Percentiles rank a stretch among this genome's conserved stretches.
phyloP scores from a whole-genome alignment of 1,140 invertebrate genomes.

The Stenopsyche tienmushanensis region DNA sequence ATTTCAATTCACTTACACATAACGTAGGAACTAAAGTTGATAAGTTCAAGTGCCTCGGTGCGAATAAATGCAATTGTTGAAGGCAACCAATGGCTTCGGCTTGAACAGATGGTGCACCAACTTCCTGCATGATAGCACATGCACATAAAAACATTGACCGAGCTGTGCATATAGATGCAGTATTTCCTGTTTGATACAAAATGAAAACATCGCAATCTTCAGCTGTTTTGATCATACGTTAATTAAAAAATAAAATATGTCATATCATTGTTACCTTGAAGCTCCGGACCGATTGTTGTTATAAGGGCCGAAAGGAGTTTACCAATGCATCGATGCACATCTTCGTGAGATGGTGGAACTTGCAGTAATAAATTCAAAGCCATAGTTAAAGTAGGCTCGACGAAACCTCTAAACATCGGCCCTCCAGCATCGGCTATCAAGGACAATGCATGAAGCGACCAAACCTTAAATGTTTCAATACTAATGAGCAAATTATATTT shows the following conservation, averaged over 20 bases:
- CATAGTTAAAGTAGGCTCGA: constrained; percentile 89
- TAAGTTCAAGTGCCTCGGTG: constrained; percentile 90
- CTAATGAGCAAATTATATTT: constrained; percentile 13
- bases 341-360: constrained; percentile 85
- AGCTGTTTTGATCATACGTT: constrained; percentile 24
- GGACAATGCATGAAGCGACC: constrained; percentile 93
- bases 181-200: constrained; percentile 58
- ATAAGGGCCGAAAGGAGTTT: constrained; percentile 92
- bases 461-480: too few relatives aligned
- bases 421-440: constrained; percentile 97
- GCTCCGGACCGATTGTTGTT: constrained; percentile 96
- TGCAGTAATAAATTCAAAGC: constrained; percentile 86
- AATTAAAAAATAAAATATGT: not conserved
- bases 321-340: constrained; percentile 93
- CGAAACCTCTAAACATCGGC: constrained; percentile 96
- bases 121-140: constrained; percentile 92
- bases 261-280: constrained; percentile 69
- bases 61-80: constrained; percentile 97
- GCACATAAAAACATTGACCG: constrained; percentile 80
- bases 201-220: constrained; percentile 17
- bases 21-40: constrained; percentile 89
- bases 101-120: constrained; percentile 86
- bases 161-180: constrained; percentile 66
- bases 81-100: constrained; percentile 94
- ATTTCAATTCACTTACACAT: constrained; percentile 76